Percentiles rank a stretch among this genome's conserved stretches.
phyloP scores from a whole-genome alignment of 2,797 vertebrate genomes.

The Amblyopsis hoosieri region DNA sequence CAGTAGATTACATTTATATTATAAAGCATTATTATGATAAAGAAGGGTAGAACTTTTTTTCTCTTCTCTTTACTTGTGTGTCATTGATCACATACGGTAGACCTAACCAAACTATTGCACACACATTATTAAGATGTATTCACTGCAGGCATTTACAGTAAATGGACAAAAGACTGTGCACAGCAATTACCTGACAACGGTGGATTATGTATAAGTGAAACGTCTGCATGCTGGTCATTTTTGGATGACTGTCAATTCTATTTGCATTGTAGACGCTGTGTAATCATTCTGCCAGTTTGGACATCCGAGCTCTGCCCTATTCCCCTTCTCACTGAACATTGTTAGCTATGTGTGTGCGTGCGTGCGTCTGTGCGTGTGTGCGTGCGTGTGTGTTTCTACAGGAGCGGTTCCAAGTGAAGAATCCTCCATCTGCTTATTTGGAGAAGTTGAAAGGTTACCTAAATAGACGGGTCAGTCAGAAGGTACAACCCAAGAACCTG shows the following conservation, averaged over 20 bases:
- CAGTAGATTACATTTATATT: too few species aligned
- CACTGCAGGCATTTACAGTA: not conserved
- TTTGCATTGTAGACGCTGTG: constrained; percentile 33
- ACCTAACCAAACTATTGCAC: too few species aligned
- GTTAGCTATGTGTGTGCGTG: constrained; percentile 29
- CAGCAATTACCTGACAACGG: not conserved
- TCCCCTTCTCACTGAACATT: constrained; percentile 11
- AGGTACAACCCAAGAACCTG: constrained; percentile 72
- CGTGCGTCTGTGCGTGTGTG: constrained; percentile 14
- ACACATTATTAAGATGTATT: too few species aligned
- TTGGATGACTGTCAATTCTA: not conserved
- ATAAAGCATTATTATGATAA: too few species aligned
- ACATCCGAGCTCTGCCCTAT: constrained; percentile 18
- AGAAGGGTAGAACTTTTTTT: not conserved
- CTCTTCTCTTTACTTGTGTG: not conserved
- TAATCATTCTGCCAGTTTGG: constrained; percentile 26
- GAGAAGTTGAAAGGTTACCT: constrained; percentile 89
- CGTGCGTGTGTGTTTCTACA: constrained; percentile 49
- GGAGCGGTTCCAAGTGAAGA: constrained; percentile 95
- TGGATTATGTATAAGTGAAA: not conserved
- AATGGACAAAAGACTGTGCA: not conserved
- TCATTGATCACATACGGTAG: too few species aligned
- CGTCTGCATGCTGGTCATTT: not conserved
- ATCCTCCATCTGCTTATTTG: constrained; percentile 89
- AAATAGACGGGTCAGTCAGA: constrained; percentile 86